phyloP scores from a whole-genome alignment of 2,113 vertebrate species.

The Actinemys pallida region DNA sequence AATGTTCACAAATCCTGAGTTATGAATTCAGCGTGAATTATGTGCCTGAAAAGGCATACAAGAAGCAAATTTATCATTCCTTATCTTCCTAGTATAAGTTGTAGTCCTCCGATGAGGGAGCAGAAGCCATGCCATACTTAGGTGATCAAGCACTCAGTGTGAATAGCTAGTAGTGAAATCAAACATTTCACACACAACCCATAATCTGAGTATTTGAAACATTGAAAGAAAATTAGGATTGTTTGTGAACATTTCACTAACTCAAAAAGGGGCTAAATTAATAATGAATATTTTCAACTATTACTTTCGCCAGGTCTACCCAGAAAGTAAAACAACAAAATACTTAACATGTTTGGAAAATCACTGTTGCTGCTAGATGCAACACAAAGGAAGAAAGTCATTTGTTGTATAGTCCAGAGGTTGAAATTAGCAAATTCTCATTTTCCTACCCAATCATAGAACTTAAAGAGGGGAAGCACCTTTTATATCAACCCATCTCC shows the following conservation, averaged over 20 bases:
- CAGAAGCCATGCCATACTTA: not conserved
- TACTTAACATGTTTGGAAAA: slow-evolving; percentile 58
- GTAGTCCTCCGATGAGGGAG: not conserved
- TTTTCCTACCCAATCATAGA: not conserved
- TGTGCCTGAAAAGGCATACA: not conserved
- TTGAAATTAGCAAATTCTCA: slow-evolving; percentile 23
- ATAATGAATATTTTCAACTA: not conserved
- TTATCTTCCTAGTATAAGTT: not conserved
- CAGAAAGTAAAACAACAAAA: slow-evolving; percentile 36
- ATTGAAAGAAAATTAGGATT: slow-evolving; percentile 36
- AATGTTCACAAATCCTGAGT: not conserved
- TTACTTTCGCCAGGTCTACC: slow-evolving; percentile 33
- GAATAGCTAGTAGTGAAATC: not conserved
- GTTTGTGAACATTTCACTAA: slow-evolving; percentile 3
- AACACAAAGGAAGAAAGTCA: slow-evolving; percentile 43
- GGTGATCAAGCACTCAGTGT: not conserved
- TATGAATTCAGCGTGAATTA: slow-evolving; percentile 1
- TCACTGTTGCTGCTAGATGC: slow-evolving; percentile 44
- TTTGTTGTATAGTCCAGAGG: not conserved
- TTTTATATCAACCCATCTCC: not conserved
- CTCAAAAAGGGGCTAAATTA: not conserved
- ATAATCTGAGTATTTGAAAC: slow-evolving; percentile 23
- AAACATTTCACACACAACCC: slow-evolving; percentile 21
- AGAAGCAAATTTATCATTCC: not conserved
- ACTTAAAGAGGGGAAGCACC: not conserved